A percentile compares a stretch with the other conserved stretches of the same genome.
phyloP scores from a whole-genome alignment of 2,113 vertebrate species.

The Lontra canadensis region DNA sequence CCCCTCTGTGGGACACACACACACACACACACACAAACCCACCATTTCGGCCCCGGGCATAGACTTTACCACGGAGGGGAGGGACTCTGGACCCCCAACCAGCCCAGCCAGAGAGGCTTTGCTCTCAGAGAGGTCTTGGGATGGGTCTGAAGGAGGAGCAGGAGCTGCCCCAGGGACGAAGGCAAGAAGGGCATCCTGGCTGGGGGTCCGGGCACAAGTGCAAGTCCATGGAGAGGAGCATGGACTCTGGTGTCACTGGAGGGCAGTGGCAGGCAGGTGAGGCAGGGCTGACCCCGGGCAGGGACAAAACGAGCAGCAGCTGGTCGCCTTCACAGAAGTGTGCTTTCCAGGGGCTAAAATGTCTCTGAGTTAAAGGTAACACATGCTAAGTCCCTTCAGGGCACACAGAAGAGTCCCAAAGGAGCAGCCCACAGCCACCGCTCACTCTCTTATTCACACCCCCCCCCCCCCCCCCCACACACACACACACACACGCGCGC shows the following conservation, averaged over 20 bases:
- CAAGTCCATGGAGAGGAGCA: fast-evolving
- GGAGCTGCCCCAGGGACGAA: not conserved
- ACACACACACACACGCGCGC: fast-evolving
- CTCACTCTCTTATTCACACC: not conserved
- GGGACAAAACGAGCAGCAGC: no score
- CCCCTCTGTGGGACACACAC: not conserved
- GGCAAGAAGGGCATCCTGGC: not conserved
- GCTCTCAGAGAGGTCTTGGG: not conserved
- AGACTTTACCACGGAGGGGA: not conserved
- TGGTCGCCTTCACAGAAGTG: not conserved
- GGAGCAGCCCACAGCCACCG: not conserved
- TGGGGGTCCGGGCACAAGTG: not conserved
- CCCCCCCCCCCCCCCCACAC: no score
- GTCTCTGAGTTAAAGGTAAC: not conserved
- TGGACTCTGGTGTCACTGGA: not conserved
- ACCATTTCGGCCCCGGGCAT: not conserved
- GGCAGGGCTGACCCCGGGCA: not conserved
- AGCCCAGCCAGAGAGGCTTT: not conserved
- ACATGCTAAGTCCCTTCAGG: not conserved
- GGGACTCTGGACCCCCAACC: not conserved
- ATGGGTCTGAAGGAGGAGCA: not conserved
- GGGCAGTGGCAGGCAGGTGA: fast-evolving
- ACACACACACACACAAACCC: not conserved
- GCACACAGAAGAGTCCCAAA: not conserved
- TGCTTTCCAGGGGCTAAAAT: not conserved